Evolutionary conservation across 2,113 vertebrate species (phyloP), one percentile per base, ranked within the genome.

Genomic region (Carlito syrichta): DNA sequence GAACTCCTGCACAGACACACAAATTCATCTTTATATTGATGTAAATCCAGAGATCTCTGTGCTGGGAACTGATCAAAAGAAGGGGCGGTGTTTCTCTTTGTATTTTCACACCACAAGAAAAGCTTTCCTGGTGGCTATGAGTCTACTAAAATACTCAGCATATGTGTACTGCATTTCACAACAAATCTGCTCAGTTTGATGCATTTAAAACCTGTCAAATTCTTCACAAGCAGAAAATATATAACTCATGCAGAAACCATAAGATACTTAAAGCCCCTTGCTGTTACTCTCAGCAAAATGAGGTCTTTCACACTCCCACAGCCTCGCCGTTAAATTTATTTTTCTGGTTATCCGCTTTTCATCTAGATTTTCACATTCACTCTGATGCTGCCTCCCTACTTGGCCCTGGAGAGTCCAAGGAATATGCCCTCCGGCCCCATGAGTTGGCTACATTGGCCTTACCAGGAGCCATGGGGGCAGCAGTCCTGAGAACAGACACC

Each of bases 191-290:
- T 96, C 73, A 25, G 16, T 68, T 90, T 63, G 77, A 79, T 94
- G 87, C 77, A 78, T 93, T 94, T 86, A 88, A 88, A 97, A 91
- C 11, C 90, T 84, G 62, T 91, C 92, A 89, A 56, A 79, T 68
- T 62, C 68, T 93, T 86, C 83, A 88, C 63, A 96, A 45, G 81
- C 81, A 94, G 89, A 96, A 97, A 97, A 94, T 32, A 66, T 17
- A 60, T 45, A 95, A 92, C 38, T 83, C 50, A 62, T 16, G 58
- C 78, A 95, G 93, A 92, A 93, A 38, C 9, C 74, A 5, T 11
- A 62, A 77, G 84, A 78, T 69, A 58, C 40, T 62, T 27, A 78
- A 58, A 79, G 56, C 32, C 86, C n/a, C 30, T 48, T 58, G 56
- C 92, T 89, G 50, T 66, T 90, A 17, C 38, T 62, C 43, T 89